Base-by-base conservation (phyloP, 2,797 vertebrate species). In the Parambassis ranga region DNA sequence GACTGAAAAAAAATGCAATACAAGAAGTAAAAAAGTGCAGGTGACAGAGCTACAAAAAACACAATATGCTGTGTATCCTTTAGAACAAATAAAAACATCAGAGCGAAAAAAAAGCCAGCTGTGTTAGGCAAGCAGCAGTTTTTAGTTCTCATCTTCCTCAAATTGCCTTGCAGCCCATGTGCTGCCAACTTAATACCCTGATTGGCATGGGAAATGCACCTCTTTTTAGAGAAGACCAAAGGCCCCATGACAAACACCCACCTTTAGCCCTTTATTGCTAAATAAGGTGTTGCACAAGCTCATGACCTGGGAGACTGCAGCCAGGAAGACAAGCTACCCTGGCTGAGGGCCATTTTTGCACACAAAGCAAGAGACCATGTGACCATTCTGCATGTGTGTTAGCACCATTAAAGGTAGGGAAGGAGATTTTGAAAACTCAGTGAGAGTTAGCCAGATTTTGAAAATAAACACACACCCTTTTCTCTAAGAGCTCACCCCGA, bases 171-270 rank as follows among this genome's bases (percentile, higher is more conserved):
- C 41, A 31, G 43, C 39, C 14, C 19, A 20, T 59, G 42, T 46
- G 39, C 48, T 56, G 70, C 46, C 44, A 71, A 59, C 38, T 27
- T 43, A 71, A 56, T 27, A 51, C 39, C 37, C 39, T 43, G 55
- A 82, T 55, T 79, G 52, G 35, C 56, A 58, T 44, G 33, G 24
- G 59, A 66, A 82, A 71, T 6, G 59, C 46, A 65, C 66, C 78
- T 63, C 46, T 53, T 55, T 65, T 68, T 52, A 57, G 26, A 56
- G 24, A 28, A 47, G 53, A 69, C 81, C 64, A 82, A 82, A 77
- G 44, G 52, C 47, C 47, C 31, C 9, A 2, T 53, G 44, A 71
- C 62, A 68, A 68, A 73, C 36, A 63, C 48, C 62, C 30, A 49
- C 64, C 58, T 43, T 44, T 46, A 55, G 43, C 63, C 43, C 36